phyloP scores from a whole-genome alignment of 2,797 vertebrate genomes.

The Oryzias sinensis region DNA sequence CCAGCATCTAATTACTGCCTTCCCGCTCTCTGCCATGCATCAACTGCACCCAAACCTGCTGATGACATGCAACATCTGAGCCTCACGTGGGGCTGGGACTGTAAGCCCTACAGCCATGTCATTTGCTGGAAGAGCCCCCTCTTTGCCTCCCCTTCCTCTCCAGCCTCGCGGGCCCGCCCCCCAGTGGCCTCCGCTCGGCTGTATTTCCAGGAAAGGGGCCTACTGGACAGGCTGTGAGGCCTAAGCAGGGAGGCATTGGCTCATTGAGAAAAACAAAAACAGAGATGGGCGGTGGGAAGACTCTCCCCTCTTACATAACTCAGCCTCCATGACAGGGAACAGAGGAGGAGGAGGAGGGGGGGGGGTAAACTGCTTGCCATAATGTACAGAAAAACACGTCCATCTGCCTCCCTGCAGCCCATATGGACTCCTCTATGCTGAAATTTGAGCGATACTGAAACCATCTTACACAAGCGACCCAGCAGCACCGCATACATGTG shows the following conservation, averaged over 20 bases:
- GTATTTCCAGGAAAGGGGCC: slow-evolving; percentile 84
- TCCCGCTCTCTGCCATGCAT: slow-evolving; percentile 42
- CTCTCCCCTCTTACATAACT: slow-evolving; percentile 78
- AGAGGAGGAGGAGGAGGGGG: neutral
- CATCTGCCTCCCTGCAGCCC: slow-evolving; percentile 38
- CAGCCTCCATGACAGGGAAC: slow-evolving; percentile 62
- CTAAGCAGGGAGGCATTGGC: slow-evolving; percentile 79
- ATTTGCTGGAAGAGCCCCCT: slow-evolving; percentile 76
- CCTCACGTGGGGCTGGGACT: slow-evolving; percentile 65
- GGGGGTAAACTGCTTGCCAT: slow-evolving; percentile 53
- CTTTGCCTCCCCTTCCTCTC: slow-evolving; percentile 29
- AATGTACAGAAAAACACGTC: slow-evolving; percentile 73
- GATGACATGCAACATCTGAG: slow-evolving; percentile 67
- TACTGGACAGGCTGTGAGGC: slow-evolving; percentile 80
- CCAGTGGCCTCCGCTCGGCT: slow-evolving; percentile 77
- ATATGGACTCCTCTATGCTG: slow-evolving; percentile 29
- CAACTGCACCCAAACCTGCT: slow-evolving; percentile 47
- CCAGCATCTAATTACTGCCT: slow-evolving; percentile 40
- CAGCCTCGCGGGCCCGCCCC: slow-evolving; percentile 67
- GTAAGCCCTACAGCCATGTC: slow-evolving; percentile 74
- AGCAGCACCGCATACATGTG: slow-evolving; percentile 35
- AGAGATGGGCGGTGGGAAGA: slow-evolving; percentile 77
- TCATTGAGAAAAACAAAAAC: slow-evolving; percentile 88
- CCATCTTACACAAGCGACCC: slow-evolving; percentile 53
- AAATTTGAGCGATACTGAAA: slow-evolving; percentile 48